Conservation (phyloP, 2,797 vertebrate genomes). For the Channa striata region DNA sequence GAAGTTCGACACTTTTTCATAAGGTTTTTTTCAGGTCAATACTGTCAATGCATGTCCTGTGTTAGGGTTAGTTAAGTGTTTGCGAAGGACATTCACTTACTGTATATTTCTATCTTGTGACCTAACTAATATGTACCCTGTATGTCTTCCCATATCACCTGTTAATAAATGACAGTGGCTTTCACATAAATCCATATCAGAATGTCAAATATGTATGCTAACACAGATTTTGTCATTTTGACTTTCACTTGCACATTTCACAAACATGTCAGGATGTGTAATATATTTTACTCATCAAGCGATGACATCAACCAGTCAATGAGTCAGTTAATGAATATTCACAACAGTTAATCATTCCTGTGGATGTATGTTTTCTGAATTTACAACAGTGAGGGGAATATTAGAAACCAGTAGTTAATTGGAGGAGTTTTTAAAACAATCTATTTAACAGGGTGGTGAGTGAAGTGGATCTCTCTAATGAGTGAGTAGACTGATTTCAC, state of each 20-base stretch:
- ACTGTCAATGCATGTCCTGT: slow-evolving; percentile 33
- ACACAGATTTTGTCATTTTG: slow-evolving; percentile 70
- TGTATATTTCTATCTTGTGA: slow-evolving; percentile 63
- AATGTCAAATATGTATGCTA: slow-evolving; percentile 71
- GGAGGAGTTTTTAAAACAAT: slow-evolving; percentile 59
- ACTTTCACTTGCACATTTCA: slow-evolving; percentile 81
- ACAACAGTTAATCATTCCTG: slow-evolving; percentile 72
- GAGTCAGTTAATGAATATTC: slow-evolving; percentile 75
- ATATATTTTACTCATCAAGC: slow-evolving; percentile 70
- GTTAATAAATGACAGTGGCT: slow-evolving; percentile 56
- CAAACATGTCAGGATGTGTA: slow-evolving; percentile 75
- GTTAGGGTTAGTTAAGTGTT: slow-evolving; percentile 61
- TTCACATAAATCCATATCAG: slow-evolving; percentile 60
- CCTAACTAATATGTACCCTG: slow-evolving; percentile 77
- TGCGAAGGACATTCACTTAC: slow-evolving; percentile 55
- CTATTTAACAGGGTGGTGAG: slow-evolving; percentile 40
- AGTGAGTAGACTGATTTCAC: slow-evolving; percentile 53
- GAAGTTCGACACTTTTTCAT: slow-evolving; percentile 46
- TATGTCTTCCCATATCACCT: slow-evolving; percentile 62
- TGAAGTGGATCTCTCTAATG: slow-evolving; percentile 46
- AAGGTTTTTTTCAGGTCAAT: slow-evolving; percentile 48
- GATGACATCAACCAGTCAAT: slow-evolving; percentile 70
- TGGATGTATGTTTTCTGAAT: slow-evolving; percentile 66
- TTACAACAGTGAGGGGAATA: slow-evolving; percentile 70
- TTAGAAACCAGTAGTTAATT: slow-evolving; percentile 51